These are phyloP conservation scores for Periplaneta americana DNA, from an alignment of 1,140 invertebrate genomes.

Conservation along the genomic window DNA sequence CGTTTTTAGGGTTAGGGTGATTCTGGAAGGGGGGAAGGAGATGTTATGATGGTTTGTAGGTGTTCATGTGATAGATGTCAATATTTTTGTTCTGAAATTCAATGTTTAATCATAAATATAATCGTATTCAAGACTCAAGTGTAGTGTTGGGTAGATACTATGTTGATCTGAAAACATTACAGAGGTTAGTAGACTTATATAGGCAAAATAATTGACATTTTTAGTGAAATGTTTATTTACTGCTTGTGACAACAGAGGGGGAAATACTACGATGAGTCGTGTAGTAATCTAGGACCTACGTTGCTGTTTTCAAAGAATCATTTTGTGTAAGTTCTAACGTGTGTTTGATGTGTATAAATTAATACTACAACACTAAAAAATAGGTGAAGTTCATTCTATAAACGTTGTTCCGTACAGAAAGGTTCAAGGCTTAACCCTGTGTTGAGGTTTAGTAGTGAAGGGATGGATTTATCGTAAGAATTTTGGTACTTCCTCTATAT, in stretches of 20 bases:
- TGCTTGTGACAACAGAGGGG: slow-evolving; percentile 13
- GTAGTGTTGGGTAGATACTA: not conserved
- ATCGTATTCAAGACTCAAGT: not conserved
- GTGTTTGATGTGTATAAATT: not conserved
- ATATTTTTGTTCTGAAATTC: slow-evolving; percentile 10
- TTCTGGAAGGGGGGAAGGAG: slow-evolving; percentile 7
- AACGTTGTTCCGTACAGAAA: not conserved
- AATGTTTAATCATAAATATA: slow-evolving; percentile 5
- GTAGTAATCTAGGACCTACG: slow-evolving; percentile 4
- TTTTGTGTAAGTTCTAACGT: not conserved
- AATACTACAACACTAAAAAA: not conserved
- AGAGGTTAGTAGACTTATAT: not conserved
- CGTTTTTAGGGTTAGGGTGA: slow-evolving; percentile 10
- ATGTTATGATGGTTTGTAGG: slow-evolving; percentile 13
- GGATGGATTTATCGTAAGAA: not conserved
- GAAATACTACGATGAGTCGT: slow-evolving; percentile 17
- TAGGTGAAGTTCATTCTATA: not conserved
- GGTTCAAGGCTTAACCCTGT: not conserved
- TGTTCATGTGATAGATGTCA: slow-evolving; percentile 17
- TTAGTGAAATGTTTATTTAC: slow-evolving; percentile 15
- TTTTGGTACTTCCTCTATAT: too few relatives aligned
- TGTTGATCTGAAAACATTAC: slow-evolving; percentile 1
- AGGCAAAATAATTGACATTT: not conserved
- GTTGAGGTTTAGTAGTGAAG: not conserved
- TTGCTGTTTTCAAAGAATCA: not conserved